A percentile compares a stretch with the other conserved stretches of the same genome.
Evolutionary conservation across 2,888 invertebrate genomes (phyloP).

Genomic region (Plebejus melissa): DNA sequence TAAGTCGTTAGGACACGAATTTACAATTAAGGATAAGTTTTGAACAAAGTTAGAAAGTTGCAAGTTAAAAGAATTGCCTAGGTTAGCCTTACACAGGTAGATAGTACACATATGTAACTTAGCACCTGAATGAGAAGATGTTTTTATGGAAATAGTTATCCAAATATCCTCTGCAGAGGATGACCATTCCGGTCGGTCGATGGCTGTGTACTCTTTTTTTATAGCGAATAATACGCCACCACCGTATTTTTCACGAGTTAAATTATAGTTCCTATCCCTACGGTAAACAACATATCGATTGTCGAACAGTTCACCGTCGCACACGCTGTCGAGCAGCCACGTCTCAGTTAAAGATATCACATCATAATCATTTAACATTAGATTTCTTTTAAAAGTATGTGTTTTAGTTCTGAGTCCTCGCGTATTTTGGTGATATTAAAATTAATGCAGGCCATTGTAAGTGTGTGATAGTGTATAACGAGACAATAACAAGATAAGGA

Average conservation of each 20-base stretch:
- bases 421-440: too few relatives aligned
- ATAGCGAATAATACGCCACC: slow-evolving; percentile 30
- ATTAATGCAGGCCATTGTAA: too few relatives aligned
- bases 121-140: too few relatives aligned
- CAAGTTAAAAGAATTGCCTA: slow-evolving; percentile 26
- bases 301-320: slow-evolving; percentile 31
- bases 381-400: slow-evolving; percentile 29
- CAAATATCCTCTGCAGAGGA: slow-evolving; percentile 31
- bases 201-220: slow-evolving; percentile 2
- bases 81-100: slow-evolving; percentile 28
- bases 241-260: slow-evolving; percentile 28
- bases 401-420: too few relatives aligned
- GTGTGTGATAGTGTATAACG: too few relatives aligned
- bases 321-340: slow-evolving; percentile 32
- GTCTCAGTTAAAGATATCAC: slow-evolving; percentile 33
- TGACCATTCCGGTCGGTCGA: slow-evolving; percentile 24
- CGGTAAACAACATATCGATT: slow-evolving; percentile 32
- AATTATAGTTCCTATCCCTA: slow-evolving; percentile 31
- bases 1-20: slow-evolving; percentile 26
- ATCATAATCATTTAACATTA: slow-evolving; percentile 29
- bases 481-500: too few relatives aligned
- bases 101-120: slow-evolving; percentile 26
- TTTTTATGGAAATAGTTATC: slow-evolving; percentile 3
- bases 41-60: slow-evolving; percentile 30
- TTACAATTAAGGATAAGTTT: slow-evolving; percentile 22